Evolutionary conservation across 2,888 invertebrate species (phyloP).

Genomic region (Cremastinae sp.): DNA sequence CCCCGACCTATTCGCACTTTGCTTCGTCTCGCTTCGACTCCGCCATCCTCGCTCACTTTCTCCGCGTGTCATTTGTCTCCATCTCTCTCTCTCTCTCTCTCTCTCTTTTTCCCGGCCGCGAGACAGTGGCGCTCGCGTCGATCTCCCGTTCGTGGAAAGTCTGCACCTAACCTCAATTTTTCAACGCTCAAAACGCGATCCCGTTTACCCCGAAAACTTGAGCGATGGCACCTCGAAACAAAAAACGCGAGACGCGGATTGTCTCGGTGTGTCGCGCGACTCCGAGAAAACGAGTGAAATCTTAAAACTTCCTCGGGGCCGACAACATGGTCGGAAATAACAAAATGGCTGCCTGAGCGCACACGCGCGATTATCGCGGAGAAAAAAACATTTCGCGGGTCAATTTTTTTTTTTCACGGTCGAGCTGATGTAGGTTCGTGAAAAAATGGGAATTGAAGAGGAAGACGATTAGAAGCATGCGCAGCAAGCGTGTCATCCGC

Average conservation of each 20-base stretch:
- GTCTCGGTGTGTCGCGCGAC: no score
- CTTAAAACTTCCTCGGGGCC: no score
- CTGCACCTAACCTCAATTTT: conserved; percentile 29
- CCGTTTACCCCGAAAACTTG: neutral
- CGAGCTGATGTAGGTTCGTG: neutral
- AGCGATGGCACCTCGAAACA: neutral
- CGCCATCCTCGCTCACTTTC: conserved; percentile 62
- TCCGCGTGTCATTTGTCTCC: conserved; percentile 56
- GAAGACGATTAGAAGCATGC: conserved; percentile 27
- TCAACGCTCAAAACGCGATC: conserved; percentile 9
- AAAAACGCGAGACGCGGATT: neutral
- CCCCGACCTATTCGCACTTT: conserved; percentile 60
- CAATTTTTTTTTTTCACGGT: no score
- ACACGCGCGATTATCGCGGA: no score
- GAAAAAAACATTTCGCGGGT: no score
- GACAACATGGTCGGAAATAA: no score
- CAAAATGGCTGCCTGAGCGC: no score
- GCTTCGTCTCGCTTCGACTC: conserved; percentile 53
- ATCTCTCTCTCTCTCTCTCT: conserved; percentile 42
- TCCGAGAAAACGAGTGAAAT: no score
- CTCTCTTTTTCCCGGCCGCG: no score
- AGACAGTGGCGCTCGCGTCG: conserved; percentile 58
- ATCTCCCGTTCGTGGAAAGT: conserved; percentile 57
- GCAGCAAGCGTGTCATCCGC: conserved; percentile 20
- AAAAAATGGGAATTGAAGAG: conserved; percentile 1